Conservation (phyloP, 2,797 vertebrate species). For the Miopithecus talapoin region DNA sequence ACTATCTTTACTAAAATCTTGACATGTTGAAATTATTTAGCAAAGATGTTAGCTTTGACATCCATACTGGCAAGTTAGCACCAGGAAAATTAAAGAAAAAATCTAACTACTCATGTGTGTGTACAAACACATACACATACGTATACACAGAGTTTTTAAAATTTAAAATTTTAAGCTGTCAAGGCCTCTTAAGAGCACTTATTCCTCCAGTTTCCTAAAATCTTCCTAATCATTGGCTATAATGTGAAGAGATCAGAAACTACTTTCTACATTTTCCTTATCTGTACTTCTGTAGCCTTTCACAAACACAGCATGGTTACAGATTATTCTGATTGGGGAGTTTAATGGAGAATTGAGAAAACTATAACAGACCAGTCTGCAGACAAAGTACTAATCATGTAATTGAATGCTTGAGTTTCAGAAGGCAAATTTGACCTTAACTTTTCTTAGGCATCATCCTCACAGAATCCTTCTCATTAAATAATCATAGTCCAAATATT, state of each 20-base stretch:
- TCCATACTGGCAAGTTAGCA: neutral
- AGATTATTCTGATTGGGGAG: neutral
- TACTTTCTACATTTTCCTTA: neutral
- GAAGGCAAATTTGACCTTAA: neutral
- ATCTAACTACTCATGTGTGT: neutral
- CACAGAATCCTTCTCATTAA: neutral
- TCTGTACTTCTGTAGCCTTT: neutral
- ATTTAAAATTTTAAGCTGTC: neutral
- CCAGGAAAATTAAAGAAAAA: neutral
- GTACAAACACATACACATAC: neutral
- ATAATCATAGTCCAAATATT: neutral
- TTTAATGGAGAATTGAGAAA: neutral
- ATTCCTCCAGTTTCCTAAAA: neutral
- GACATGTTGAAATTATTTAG: neutral
- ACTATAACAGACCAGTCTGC: neutral
- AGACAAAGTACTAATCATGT: neutral
- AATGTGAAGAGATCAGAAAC: neutral
- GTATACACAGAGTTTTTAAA: neutral
- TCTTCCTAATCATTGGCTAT: neutral
- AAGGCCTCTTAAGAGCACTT: neutral
- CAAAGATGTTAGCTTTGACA: slow-evolving; percentile 7
- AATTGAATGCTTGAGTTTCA: neutral
- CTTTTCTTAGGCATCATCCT: neutral
- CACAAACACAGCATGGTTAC: neutral
- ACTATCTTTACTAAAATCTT: neutral